A percentile compares a stretch with the other conserved stretches of the same genome.
Evolutionary conservation across 2,797 vertebrate species (phyloP).

Genomic region (Hyperoplus lanceolatus): DNA sequence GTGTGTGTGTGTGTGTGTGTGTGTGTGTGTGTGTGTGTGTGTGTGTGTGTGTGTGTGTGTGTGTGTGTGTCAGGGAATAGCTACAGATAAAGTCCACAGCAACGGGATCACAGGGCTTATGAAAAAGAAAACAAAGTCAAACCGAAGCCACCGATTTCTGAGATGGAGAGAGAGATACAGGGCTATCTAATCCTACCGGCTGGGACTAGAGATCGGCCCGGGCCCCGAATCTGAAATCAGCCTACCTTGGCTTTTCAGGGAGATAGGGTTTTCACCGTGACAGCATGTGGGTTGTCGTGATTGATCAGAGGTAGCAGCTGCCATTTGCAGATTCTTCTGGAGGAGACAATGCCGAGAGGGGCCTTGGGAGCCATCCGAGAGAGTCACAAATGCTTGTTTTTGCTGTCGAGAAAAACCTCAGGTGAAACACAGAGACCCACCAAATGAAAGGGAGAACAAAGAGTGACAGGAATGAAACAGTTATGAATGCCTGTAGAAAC

Average conservation of each 20-base stretch:
- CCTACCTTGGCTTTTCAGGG: constrained; percentile 38
- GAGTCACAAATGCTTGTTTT: constrained; percentile 62
- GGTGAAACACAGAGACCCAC: constrained; percentile 58
- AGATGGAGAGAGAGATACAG: constrained; percentile 47
- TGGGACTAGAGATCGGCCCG: constrained; percentile 30
- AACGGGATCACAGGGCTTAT: constrained; percentile 49
- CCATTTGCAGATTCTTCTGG: constrained; percentile 68
- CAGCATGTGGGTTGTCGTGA: constrained; percentile 48
- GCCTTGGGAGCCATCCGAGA: constrained; percentile 50
- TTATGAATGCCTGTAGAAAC: constrained; percentile 64
- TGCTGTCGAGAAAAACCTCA: constrained; percentile 44
- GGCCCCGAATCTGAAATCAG: constrained; percentile 68
- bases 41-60: constrained; percentile 35
- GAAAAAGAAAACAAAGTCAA: constrained; percentile 21
- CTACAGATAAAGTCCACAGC: constrained; percentile 58
- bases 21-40: constrained; percentile 54
- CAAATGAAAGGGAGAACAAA: constrained; percentile 59
- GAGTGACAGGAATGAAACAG: constrained; percentile 69
- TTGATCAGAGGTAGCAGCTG: constrained; percentile 55
- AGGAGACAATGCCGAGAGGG: constrained; percentile 66
- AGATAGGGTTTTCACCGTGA: constrained; percentile 68
- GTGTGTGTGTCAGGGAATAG: constrained; percentile 61
- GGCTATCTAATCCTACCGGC: constrained; percentile 48
- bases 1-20: constrained; percentile 51
- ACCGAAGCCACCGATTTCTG: constrained; percentile 1